A percentile compares a stretch with the other conserved stretches of the same genome.
Evolutionary conservation across 2,888 invertebrate species (phyloP).

Genomic region (Cerastis rubricosa): DNA sequence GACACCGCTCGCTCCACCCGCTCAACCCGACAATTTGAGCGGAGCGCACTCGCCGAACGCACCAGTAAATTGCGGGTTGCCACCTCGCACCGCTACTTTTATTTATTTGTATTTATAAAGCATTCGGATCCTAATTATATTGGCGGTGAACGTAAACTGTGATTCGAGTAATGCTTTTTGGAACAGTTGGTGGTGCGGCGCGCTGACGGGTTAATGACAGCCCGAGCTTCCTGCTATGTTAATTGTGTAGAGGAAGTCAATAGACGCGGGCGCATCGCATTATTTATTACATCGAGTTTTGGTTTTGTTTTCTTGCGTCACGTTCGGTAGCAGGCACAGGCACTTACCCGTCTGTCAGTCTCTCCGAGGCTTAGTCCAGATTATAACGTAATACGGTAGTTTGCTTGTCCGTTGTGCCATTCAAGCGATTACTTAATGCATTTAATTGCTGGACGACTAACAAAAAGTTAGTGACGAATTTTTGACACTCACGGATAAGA

Average conservation of each 20-base stretch:
- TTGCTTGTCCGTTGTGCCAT: constrained; percentile 83
- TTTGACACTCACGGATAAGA: constrained; percentile 68
- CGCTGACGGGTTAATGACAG: constrained; percentile 90
- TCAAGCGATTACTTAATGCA: constrained; percentile 84
- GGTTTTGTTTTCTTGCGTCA: constrained; percentile 81
- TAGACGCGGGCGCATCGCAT: constrained; percentile 84
- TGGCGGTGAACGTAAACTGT: constrained; percentile 81
- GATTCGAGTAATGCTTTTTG: constrained; percentile 85
- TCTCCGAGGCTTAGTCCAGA: constrained; percentile 83
- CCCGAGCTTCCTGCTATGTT: constrained; percentile 88
- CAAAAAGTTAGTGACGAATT: constrained; percentile 73
- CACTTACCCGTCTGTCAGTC: constrained; percentile 89
- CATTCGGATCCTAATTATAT: constrained; percentile 88
- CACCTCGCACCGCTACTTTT: constrained; percentile 86
- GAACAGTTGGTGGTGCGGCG: constrained; percentile 85
- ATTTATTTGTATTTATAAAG: constrained; percentile 90
- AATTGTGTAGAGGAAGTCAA: constrained; percentile 88
- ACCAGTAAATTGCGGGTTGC: constrained; percentile 87
- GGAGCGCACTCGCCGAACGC: constrained; percentile 76
- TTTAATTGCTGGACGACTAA: constrained; percentile 81
- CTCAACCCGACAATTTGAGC: constrained; percentile 86
- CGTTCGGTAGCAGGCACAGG: constrained; percentile 78
- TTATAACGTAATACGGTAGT: constrained; percentile 90
- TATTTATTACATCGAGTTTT: constrained; percentile 87
- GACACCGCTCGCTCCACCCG: constrained; percentile 71